Evolutionary conservation across 2,888 invertebrate genomes (phyloP), one percentile per base, ranked within the genome.

Genomic region (Bombylius discolor): DNA sequence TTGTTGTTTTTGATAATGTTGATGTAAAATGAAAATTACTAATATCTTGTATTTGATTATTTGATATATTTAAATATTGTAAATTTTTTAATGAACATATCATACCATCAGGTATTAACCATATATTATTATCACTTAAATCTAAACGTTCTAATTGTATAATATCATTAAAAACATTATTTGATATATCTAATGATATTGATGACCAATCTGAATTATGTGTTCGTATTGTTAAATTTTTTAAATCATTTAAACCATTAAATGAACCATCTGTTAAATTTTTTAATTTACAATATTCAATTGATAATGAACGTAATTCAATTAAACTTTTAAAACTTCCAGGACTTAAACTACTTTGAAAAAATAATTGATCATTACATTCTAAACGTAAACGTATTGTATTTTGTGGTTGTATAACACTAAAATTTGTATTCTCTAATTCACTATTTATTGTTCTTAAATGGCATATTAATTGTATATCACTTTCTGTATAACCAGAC

Each of bases 231-330:
- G 91, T 89, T 60, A 95, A 79, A 77, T 90, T 90, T 66, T 87
- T 77, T 59, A 95, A 80, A 70, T 90, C 87, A 65, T 84, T 79
- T 60, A 94, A 78, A 11, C 91, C 92, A 57, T 82, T 79, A 60
- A 95, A 81, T 39, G 89, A 85, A 56, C 85, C 87, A 55, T 86
- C 81, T 55, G 89, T 88, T 80, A 92, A 84, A 73, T 85, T 82
- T 63, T 85, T 84, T 70, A 93, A 78, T 78, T 92, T 91, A 79
- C 93, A 93, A 71, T 88, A 85, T 73, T 89, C 89, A 69, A 93
- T 79, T 68, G 85, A 83, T 63, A 93, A 78, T 67, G 88, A 86
- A 66, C 87, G 81, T 60, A 93, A 78, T 71, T 88, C 84, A 61
- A 85, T 81, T 66, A 94, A 77, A 75, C 90, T 89, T 44, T 87